These are phyloP conservation scores for Aurelia sp. DNA, from an alignment of 30 jellyfish, hydroid and myxozoan species.

Conservation along the genomic window DNA sequence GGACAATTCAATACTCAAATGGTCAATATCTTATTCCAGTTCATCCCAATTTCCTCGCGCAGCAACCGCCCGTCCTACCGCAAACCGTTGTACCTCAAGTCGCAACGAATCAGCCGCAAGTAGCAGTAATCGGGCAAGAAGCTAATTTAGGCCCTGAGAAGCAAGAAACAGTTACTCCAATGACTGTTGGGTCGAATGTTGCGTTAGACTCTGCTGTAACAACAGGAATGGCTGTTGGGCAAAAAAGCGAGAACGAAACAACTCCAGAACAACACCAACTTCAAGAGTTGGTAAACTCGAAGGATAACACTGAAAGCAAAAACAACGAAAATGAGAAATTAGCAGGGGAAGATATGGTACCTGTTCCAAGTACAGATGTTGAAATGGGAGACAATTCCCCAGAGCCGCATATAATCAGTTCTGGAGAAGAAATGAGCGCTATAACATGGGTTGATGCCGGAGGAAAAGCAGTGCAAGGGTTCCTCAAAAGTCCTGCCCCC, in stretches of 20 bases:
- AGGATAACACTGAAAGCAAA: neutral
- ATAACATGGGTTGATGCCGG: slow-evolving; percentile 46
- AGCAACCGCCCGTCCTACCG: slow-evolving; percentile 22
- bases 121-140: neutral
- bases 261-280: neutral
- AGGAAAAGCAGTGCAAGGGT: slow-evolving; percentile 22
- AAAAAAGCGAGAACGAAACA: neutral
- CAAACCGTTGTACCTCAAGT: neutral
- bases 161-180: neutral
- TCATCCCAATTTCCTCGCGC: slow-evolving; percentile 58
- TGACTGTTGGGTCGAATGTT: neutral
- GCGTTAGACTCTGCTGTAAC: neutral
- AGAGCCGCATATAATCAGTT: neutral
- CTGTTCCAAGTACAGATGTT: slow-evolving; percentile 10
- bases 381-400: slow-evolving; percentile 9
- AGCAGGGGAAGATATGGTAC: neutral
- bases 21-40: slow-evolving; percentile 65
- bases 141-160: neutral
- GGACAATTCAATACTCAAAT: slow-evolving; percentile 65
- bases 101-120: slow-evolving; percentile 30
- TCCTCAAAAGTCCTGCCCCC: slow-evolving; percentile 14
- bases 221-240: neutral
- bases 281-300: neutral
- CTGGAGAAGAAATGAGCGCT: slow-evolving; percentile 7
- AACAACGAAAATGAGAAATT: neutral